Percentiles rank a stretch among this genome's conserved stretches.
Evolutionary conservation across 2,888 invertebrate species (phyloP).

Genomic region (Gari tellinella): DNA sequence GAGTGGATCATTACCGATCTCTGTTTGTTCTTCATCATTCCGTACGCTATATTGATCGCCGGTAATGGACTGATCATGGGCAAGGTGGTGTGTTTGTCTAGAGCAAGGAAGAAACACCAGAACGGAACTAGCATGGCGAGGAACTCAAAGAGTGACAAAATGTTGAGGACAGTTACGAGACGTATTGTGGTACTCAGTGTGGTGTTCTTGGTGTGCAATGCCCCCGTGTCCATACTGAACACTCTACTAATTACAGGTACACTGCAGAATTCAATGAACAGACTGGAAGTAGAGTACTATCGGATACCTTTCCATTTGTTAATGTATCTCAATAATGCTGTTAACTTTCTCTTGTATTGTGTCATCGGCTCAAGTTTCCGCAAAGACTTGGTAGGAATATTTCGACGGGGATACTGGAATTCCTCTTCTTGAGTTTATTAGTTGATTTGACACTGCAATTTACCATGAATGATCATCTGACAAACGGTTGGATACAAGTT

Average conservation of each 20-base stretch:
- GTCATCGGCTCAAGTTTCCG: slow-evolving; percentile 56
- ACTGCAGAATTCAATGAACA: slow-evolving; percentile 4
- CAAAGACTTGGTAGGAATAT: slow-evolving; percentile 54
- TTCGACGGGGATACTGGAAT: slow-evolving; percentile 38
- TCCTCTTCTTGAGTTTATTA: slow-evolving; percentile 20
- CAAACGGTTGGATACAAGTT: too few relatives aligned
- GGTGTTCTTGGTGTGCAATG: slow-evolving; percentile 48
- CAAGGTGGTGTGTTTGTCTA: slow-evolving; percentile 29
- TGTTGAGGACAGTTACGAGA: slow-evolving; percentile 56
- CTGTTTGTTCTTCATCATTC: slow-evolving; percentile 45
- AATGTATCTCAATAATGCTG: slow-evolving; percentile 61
- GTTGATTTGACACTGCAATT: too few relatives aligned
- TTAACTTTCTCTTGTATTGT: slow-evolving; percentile 60
- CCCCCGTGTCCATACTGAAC: slow-evolving; percentile 47
- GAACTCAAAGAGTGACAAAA: slow-evolving; percentile 22
- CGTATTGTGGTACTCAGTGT: slow-evolving; percentile 46
- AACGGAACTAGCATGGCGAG: slow-evolving; percentile 6
- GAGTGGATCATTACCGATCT: slow-evolving; percentile 52
- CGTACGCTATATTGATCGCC: slow-evolving; percentile 40
- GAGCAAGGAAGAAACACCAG: slow-evolving; percentile 9
- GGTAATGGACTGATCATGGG: slow-evolving; percentile 52
- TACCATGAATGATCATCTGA: too few relatives aligned
- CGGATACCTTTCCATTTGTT: slow-evolving; percentile 44
- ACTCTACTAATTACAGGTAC: slow-evolving; percentile 30
- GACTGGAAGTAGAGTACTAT: slow-evolving; percentile 19